Percentiles rank a stretch among this genome's conserved stretches.
Evolutionary conservation across 2,113 vertebrate species (phyloP).

Genomic region (Anguilla japonica): DNA sequence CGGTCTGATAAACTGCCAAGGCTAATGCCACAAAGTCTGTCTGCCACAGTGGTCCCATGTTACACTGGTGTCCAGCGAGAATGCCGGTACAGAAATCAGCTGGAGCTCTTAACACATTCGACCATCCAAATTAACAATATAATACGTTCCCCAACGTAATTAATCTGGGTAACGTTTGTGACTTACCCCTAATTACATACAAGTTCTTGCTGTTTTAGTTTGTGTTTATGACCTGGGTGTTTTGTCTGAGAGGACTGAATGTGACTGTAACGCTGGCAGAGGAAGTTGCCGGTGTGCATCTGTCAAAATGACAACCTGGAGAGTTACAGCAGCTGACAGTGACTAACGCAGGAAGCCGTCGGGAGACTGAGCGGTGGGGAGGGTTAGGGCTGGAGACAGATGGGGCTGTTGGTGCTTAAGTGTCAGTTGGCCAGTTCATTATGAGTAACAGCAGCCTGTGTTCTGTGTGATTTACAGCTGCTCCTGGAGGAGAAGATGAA

Average conservation of each 20-base stretch:
- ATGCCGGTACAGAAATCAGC: too few relatives aligned
- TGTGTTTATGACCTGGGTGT: too few relatives aligned
- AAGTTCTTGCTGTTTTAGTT: not conserved
- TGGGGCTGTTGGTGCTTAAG: not conserved
- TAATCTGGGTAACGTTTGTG: not conserved
- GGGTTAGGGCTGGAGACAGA: not conserved
- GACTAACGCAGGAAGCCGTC: not conserved
- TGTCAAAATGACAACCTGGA: not conserved
- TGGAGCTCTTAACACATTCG: too few relatives aligned
- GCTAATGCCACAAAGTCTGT: too few relatives aligned
- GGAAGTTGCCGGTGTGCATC: too few relatives aligned
- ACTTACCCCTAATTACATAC: not conserved
- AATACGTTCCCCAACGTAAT: not conserved
- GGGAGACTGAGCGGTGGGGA: too few relatives aligned
- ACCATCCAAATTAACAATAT: not conserved
- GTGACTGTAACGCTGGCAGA: too few relatives aligned
- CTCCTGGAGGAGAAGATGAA: conserved; percentile 75
- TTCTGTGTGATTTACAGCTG: conserved; percentile 65
- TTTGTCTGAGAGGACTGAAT: not conserved
- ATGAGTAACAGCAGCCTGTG: not conserved
- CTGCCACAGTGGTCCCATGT: too few relatives aligned
- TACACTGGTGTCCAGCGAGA: too few relatives aligned
- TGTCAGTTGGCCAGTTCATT: not conserved
- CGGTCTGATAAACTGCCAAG: too few relatives aligned
- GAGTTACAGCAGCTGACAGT: not conserved